phyloP scores from a whole-genome alignment of 2,888 invertebrate genomes.

The Acleris emargana region DNA sequence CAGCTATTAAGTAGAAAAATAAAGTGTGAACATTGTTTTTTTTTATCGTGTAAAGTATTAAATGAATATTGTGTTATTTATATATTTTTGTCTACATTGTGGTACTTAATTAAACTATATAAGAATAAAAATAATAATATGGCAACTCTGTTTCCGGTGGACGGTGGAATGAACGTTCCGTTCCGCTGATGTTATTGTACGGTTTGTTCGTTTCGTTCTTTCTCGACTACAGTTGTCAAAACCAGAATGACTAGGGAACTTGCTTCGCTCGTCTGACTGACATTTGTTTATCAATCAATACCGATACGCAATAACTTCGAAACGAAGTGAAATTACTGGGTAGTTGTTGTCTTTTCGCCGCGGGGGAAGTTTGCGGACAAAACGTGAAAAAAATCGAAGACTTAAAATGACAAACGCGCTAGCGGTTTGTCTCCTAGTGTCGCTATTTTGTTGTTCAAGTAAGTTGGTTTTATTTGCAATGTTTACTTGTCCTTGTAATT shows the following conservation, averaged over 20 bases:
- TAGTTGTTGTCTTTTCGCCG: constrained; percentile 59
- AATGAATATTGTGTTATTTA: no score
- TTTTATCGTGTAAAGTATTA: no score
- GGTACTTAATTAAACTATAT: no score
- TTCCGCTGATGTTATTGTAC: neutral
- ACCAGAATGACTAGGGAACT: constrained; percentile 23
- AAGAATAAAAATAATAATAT: neutral
- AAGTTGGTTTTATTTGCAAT: constrained; percentile 50
- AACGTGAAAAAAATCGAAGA: constrained; percentile 46
- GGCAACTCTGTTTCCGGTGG: constrained; percentile 1
- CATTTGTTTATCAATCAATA: constrained; percentile 62
- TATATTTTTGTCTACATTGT: no score
- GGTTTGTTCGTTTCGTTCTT: neutral
- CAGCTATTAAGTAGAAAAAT: no score
- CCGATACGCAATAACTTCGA: constrained; percentile 66
- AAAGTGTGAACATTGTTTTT: no score
- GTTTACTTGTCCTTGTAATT: constrained; percentile 49
- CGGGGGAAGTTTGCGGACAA: constrained; percentile 54
- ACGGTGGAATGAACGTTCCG: constrained; percentile 10
- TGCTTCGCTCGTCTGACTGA: constrained; percentile 51
- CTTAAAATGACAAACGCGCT: constrained; percentile 72
- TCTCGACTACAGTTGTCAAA: constrained; percentile 8
- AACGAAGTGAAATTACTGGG: constrained; percentile 72
- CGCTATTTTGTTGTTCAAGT: constrained; percentile 71
- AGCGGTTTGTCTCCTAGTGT: constrained; percentile 70